Conservation (phyloP, 2,113 vertebrate species). For the Tinamus guttatus region DNA sequence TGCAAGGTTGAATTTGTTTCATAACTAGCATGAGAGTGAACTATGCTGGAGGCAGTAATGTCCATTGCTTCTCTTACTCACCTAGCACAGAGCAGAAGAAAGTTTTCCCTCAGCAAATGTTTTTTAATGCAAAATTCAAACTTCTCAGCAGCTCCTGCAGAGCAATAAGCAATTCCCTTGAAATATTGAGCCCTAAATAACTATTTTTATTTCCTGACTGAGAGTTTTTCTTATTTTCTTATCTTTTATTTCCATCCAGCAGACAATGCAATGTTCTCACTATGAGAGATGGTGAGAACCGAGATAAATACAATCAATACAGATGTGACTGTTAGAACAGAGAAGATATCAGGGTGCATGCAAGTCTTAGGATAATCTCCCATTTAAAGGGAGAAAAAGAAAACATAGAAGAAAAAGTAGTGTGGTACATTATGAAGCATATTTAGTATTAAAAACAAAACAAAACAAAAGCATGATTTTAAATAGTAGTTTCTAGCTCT, state of each 20-base stretch:
- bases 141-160: neutral
- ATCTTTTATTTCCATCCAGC: constrained; percentile 32
- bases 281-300: neutral
- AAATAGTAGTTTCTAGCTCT: fast-evolving
- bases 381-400: neutral
- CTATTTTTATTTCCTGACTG: constrained; percentile 3
- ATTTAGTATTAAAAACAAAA: neutral
- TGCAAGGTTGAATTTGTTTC: neutral
- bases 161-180: constrained; percentile 5
- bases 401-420: neutral
- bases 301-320: constrained; percentile 10
- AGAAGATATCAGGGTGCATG: neutral
- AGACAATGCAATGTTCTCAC: neutral
- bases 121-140: neutral
- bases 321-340: neutral
- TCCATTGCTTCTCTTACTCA: neutral
- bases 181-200: constrained; percentile 39
- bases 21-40: neutral
- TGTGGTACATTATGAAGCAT: neutral
- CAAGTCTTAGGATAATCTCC: neutral
- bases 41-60: neutral
- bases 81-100: neutral
- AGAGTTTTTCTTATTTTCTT: constrained; percentile 45
- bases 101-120: neutral
- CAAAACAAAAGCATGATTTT: too few species aligned